Base-by-base conservation (phyloP, 2,113 vertebrate genomes). In the Phalacrocorax aristotelis region DNA sequence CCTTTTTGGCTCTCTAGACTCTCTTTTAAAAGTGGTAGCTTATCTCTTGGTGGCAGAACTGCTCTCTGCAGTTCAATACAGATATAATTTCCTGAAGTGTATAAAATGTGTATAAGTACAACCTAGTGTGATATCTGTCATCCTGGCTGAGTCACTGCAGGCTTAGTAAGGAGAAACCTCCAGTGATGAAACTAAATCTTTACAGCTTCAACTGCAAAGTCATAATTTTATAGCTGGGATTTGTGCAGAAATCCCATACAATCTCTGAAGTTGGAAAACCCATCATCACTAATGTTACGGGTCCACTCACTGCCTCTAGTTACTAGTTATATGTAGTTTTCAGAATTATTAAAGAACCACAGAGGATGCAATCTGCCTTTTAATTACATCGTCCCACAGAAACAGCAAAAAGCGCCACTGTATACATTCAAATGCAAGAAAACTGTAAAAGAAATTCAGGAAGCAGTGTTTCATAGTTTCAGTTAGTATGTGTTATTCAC, bases 11-110 rank as follows among this genome's bases (percentile, higher is more conserved):
- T 88, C 64, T 81, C 38, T 72, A 62, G n/a, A 54, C 68, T 85
- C 40, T 80, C 3, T 90, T 93, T 90, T 88, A 55, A 83, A 89
- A 88, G 44, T 77, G 15, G 42, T 76, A 64, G 51, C 76, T 92
- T 96, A 70, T 92, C 66, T 94, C 54, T 88, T 52, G 36, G 42
- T 80, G 64, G 29, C 88, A 94, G 87, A 90, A 83, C 55, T 68
- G 15, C 16, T 74, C 18, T 90, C 46, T 92, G 71, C 38, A 51
- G 34, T 77, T 92, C 88, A 76, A 23, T 74, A 55, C 15, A 78
- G 13, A 32, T 74, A 10, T 68, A 61, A 70, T 62, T 90, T 89
- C 38, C 51, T 3, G 3, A 64, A 83, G 13, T 81, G 46, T 85
- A 25, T 78, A 84, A 80, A 77, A 91, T n/a, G 30, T 22, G 21